Evolutionary conservation across 2,888 invertebrate species (phyloP).

Genomic region (Noctua janthe): DNA sequence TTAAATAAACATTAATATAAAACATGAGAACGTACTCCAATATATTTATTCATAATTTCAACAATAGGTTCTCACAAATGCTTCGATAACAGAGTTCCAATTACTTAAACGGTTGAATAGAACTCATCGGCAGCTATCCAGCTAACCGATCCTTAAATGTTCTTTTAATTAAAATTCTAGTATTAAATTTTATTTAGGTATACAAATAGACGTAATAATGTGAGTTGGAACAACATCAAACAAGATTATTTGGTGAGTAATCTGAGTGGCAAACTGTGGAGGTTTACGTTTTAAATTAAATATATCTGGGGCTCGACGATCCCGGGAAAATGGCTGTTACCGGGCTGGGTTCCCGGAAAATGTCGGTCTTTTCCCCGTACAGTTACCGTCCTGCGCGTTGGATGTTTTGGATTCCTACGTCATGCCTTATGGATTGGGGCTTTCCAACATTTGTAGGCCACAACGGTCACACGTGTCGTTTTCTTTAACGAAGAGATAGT

Average conservation of each 20-base stretch:
- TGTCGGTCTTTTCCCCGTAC: slow-evolving; percentile 64
- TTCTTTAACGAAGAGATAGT: not conserved
- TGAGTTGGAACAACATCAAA: slow-evolving; percentile 34
- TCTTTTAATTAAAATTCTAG: not conserved
- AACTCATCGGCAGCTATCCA: not conserved
- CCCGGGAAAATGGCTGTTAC: slow-evolving; percentile 62
- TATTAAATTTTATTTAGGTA: not conserved
- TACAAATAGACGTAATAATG: slow-evolving; percentile 20
- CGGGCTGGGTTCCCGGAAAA: slow-evolving; percentile 67
- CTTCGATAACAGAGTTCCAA: slow-evolving; percentile 26
- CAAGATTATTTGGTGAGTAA: slow-evolving; percentile 51
- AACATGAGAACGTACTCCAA: not conserved
- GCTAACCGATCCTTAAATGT: slow-evolving; percentile 35
- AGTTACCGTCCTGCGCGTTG: slow-evolving; percentile 52
- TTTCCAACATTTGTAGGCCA: slow-evolving; percentile 2
- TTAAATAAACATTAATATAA: slow-evolving; percentile 23
- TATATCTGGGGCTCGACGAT: slow-evolving; percentile 65
- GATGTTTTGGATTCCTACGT: slow-evolving; percentile 21
- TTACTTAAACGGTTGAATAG: slow-evolving; percentile 33
- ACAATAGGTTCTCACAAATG: slow-evolving; percentile 5
- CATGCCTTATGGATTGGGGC: slow-evolving; percentile 15
- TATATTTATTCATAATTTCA: slow-evolving; percentile 35
- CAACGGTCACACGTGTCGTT: not conserved
- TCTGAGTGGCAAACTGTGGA: slow-evolving; percentile 43
- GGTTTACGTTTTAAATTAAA: slow-evolving; percentile 68